phyloP scores from a whole-genome alignment of 1,140 invertebrate species.

The Pectinophora gossypiella region DNA sequence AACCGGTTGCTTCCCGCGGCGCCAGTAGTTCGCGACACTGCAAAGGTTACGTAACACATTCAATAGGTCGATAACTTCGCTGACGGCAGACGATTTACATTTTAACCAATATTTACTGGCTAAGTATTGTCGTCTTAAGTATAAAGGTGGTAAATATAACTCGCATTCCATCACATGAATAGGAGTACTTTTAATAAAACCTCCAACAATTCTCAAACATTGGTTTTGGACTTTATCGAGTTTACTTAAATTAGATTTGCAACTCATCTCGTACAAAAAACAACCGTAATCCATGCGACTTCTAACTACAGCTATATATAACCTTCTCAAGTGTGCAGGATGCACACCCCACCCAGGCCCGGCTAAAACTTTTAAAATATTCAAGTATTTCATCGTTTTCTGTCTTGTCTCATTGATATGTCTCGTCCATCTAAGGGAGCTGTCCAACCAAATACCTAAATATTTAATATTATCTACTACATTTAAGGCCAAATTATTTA shows the following conservation, averaged over 20 bases:
- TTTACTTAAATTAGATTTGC: background rate
- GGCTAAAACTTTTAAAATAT: background rate
- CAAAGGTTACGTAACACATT: background rate
- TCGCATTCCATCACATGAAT: background rate
- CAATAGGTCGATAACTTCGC: background rate
- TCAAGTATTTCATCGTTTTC: slow-evolving; percentile 3
- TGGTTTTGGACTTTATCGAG: slow-evolving; percentile 3
- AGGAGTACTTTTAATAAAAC: background rate
- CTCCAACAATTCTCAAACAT: background rate
- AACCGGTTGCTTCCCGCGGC: background rate
- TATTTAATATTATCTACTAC: slow-evolving; percentile 14
- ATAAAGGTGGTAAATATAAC: background rate
- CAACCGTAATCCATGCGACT: background rate
- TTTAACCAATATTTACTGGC: background rate
- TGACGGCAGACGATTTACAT: background rate
- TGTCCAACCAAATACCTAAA: slow-evolving; percentile 20
- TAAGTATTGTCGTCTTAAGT: background rate
- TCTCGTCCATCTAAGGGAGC: slow-evolving; percentile 17
- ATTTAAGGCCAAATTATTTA: background rate
- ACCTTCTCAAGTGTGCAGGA: background rate
- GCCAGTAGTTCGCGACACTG: background rate
- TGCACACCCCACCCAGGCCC: background rate
- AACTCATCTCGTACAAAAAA: background rate
- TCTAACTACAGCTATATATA: background rate
- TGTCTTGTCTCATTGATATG: slow-evolving; percentile 13